These are phyloP conservation scores for Bradypodion pumilum DNA, from an alignment of 2,797 vertebrate species.

Conservation along the genomic window DNA sequence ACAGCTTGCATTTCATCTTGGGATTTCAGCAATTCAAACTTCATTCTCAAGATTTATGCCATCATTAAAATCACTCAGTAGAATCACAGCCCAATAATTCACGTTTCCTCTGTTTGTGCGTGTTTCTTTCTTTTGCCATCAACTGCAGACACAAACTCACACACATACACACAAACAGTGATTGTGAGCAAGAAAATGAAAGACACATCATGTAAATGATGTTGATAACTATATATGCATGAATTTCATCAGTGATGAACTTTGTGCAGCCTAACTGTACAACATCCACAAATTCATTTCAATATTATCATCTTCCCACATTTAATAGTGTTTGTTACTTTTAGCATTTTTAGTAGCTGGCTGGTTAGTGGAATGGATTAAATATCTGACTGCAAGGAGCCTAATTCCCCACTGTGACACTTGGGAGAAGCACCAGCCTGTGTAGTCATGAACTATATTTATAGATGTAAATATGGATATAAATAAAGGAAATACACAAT, in stretches of 20 bases:
- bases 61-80: constrained; percentile 41
- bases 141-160: neutral
- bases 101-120: constrained; percentile 13
- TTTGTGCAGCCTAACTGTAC: neutral
- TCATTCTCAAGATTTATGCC: constrained; percentile 35
- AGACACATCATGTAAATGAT: constrained; percentile 9
- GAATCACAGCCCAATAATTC: constrained; percentile 36
- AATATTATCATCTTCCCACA: neutral
- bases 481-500: too few relatives aligned
- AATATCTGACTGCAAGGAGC: too few relatives aligned
- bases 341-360: too few relatives aligned
- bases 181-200: neutral
- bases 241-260: constrained; percentile 1
- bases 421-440: too few relatives aligned
- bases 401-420: too few relatives aligned
- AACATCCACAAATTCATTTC: neutral
- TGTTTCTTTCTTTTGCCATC: neutral
- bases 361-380: too few relatives aligned
- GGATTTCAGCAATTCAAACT: constrained; percentile 39
- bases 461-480: too few relatives aligned
- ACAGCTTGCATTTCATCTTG: constrained; percentile 29
- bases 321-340: too few relatives aligned
- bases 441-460: too few relatives aligned
- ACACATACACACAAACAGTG: neutral
- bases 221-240: neutral